Evolutionary conservation across 2,888 invertebrate species (phyloP).

Genomic region (Trissolcus japonicus): DNA sequence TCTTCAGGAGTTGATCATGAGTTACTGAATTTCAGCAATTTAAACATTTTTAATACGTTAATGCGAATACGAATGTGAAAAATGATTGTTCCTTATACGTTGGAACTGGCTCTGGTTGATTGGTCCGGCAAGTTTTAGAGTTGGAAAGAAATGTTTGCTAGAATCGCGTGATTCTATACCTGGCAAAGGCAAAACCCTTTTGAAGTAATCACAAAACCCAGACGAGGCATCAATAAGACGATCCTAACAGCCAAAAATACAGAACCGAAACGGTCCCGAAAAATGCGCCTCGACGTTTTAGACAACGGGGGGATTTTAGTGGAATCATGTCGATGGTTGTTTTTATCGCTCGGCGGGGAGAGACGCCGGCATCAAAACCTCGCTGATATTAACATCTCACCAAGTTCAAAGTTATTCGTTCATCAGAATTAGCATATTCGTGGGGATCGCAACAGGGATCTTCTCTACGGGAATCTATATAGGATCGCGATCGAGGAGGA

Average conservation of each 20-base stretch:
- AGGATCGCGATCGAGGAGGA: constrained; percentile 54
- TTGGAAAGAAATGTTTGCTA: too few relatives aligned
- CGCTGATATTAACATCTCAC: constrained; percentile 57
- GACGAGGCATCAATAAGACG: constrained; percentile 19
- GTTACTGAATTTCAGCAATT: too few relatives aligned
- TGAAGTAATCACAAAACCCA: too few relatives aligned
- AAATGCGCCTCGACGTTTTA: constrained; percentile 27
- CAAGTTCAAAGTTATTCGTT: constrained; percentile 56
- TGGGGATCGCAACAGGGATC: constrained; percentile 57
- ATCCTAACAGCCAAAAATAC: constrained; percentile 6
- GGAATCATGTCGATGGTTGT: constrained; percentile 40
- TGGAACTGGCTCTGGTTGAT: too few relatives aligned
- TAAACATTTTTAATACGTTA: too few relatives aligned
- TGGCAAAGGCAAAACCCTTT: too few relatives aligned
- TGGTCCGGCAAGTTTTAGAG: too few relatives aligned
- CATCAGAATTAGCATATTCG: constrained; percentile 57
- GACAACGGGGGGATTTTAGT: constrained; percentile 35
- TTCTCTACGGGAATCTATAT: constrained; percentile 59
- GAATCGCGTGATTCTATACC: too few relatives aligned
- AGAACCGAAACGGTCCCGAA: constrained; percentile 12
- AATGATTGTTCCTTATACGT: too few relatives aligned
- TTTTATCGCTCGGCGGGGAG: constrained; percentile 21
- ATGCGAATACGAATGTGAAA: too few relatives aligned
- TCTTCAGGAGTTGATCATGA: too few relatives aligned
- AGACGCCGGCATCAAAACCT: constrained; percentile 44